Evolutionary conservation across 2,113 vertebrate species (phyloP).

Genomic region (Illadopsis cleaveri): DNA sequence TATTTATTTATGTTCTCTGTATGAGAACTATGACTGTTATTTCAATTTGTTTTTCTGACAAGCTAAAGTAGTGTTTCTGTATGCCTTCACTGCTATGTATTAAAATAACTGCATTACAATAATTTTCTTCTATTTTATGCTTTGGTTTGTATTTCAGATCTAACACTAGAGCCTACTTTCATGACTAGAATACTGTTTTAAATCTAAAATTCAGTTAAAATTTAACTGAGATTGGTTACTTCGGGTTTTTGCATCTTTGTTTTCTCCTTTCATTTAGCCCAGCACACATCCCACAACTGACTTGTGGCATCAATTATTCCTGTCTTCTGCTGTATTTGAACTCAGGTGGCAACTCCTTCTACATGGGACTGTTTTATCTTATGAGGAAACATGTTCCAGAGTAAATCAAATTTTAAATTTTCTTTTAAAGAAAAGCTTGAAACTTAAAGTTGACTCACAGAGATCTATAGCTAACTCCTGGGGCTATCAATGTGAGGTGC

Average conservation of each 20-base stretch:
- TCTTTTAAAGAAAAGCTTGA: neutral
- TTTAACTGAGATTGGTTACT: neutral
- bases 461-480: neutral
- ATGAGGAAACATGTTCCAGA: neutral
- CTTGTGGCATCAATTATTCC: neutral
- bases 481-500: neutral
- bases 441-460: neutral
- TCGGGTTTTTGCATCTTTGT: fast-evolving
- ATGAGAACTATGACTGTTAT: neutral
- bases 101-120: neutral
- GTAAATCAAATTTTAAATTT: neutral
- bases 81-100: neutral
- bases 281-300: neutral
- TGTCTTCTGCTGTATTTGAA: neutral
- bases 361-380: neutral
- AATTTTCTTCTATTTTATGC: neutral
- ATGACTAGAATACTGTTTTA: neutral
- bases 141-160: neutral
- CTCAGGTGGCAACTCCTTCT: neutral
- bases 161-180: neutral
- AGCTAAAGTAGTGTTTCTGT: neutral
- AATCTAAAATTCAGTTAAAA: neutral
- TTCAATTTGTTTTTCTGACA: neutral
- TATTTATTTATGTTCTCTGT: neutral
- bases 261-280: neutral